phyloP scores from a whole-genome alignment of 1,140 invertebrate species.

The Apis florea region DNA sequence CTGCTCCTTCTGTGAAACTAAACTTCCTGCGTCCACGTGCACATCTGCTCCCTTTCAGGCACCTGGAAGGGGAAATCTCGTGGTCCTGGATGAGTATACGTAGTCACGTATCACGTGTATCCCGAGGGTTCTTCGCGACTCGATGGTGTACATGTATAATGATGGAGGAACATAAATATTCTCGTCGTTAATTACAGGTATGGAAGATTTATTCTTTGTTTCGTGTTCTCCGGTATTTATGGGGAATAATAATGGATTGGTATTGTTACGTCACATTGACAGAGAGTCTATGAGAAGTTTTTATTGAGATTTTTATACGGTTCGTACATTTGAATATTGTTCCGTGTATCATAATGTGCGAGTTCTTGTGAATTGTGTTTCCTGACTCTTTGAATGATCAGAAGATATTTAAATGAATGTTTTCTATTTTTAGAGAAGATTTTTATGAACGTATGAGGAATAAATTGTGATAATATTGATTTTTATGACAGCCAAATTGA shows the following conservation, averaged over 20 bases:
- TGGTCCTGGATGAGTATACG: slow-evolving; percentile 2
- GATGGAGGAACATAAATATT: neutral
- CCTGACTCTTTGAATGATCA: neutral
- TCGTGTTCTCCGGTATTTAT: neutral
- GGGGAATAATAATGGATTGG: neutral
- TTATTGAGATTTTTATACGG: neutral
- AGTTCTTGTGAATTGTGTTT: neutral
- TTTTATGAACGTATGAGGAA: neutral
- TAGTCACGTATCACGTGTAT: neutral
- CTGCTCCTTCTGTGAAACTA: slow-evolving; percentile 63
- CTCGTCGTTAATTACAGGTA: slow-evolving; percentile 10
- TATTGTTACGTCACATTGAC: neutral
- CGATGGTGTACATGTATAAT: neutral
- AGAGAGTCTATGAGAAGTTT: neutral
- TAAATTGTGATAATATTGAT: neutral
- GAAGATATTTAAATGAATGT: neutral
- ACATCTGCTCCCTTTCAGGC: slow-evolving; percentile 53
- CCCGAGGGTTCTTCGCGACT: neutral
- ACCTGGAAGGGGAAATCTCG: slow-evolving; percentile 10
- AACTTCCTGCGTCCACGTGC: slow-evolving; percentile 59
- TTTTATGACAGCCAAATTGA: neutral
- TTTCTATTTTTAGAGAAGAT: neutral
- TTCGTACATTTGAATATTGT: neutral
- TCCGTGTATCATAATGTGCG: neutral
- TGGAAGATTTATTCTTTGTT: neutral